Evolutionary conservation across 2,113 vertebrate species (phyloP).

Genomic region (Otis tarda): DNA sequence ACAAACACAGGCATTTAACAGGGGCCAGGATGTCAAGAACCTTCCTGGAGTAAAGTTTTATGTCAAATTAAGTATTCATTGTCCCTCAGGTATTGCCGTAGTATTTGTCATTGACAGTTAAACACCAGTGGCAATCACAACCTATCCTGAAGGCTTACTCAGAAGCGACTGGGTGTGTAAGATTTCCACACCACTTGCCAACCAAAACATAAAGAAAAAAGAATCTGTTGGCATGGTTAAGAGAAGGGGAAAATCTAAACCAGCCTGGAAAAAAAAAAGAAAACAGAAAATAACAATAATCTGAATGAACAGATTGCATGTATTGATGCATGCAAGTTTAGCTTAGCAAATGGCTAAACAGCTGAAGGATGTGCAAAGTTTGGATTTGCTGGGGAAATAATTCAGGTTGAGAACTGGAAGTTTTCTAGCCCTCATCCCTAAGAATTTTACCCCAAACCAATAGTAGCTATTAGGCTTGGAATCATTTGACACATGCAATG

Average conservation of each 20-base stretch:
- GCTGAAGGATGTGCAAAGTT: neutral
- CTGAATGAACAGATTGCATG: neutral
- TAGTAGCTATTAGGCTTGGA: neutral
- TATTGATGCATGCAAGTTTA: neutral
- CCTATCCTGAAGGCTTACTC: neutral
- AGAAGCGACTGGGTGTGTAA: neutral
- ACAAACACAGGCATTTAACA: neutral
- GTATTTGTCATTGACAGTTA: neutral
- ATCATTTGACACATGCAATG: neutral
- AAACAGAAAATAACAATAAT: neutral
- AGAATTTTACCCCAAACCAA: neutral
- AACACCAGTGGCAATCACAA: neutral
- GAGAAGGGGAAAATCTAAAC: neutral
- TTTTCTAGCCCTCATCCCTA: neutral
- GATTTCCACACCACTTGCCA: conserved; percentile 15
- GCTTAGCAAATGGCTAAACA: neutral
- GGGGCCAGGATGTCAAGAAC: neutral
- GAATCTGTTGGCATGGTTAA: neutral
- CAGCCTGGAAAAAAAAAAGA: neutral
- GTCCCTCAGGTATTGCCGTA: neutral
- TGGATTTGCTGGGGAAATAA: neutral
- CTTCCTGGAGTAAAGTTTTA: neutral
- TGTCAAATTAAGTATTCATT: neutral
- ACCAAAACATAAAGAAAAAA: conserved; percentile 8
- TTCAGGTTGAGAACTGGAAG: neutral